A percentile compares a stretch with the other conserved stretches of the same genome.
Evolutionary conservation across 1,140 invertebrate genomes (phyloP).

Genomic region (Formica selysi): DNA sequence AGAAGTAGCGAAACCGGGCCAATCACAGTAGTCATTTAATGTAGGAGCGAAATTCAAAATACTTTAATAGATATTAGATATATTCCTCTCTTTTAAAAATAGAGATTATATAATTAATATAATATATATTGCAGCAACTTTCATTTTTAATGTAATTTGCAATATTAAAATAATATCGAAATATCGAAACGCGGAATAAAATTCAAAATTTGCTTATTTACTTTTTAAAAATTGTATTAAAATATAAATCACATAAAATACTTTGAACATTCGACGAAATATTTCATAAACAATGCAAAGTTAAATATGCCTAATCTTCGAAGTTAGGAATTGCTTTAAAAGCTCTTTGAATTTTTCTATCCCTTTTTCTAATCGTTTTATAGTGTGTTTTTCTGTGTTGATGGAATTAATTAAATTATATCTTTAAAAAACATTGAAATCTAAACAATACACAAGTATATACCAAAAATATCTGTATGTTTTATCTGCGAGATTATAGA

Average conservation of each 20-base stretch:
- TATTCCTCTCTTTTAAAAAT: too few relatives aligned
- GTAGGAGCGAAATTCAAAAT: neutral
- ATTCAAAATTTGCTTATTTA: neutral
- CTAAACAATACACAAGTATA: too few relatives aligned
- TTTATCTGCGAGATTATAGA: too few relatives aligned
- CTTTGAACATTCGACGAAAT: neutral
- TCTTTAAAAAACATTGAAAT: neutral
- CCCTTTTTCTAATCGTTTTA: neutral
- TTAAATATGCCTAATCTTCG: neutral
- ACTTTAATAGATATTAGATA: neutral
- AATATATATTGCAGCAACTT: too few relatives aligned
- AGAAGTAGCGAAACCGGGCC: neutral
- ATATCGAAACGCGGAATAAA: neutral
- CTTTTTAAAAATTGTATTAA: neutral
- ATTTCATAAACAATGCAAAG: neutral
- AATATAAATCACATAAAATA: constrained; percentile 10
- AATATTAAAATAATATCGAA: neutral
- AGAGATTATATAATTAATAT: too few relatives aligned
- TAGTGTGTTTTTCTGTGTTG: neutral
- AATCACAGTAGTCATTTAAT: neutral
- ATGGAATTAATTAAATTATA: neutral
- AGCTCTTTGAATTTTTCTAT: neutral
- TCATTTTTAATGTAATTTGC: neutral
- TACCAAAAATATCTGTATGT: neutral
- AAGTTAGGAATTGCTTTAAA: neutral